Base-by-base conservation (phyloP, 2,113 vertebrate genomes). In the Cinclus mexicanus region DNA sequence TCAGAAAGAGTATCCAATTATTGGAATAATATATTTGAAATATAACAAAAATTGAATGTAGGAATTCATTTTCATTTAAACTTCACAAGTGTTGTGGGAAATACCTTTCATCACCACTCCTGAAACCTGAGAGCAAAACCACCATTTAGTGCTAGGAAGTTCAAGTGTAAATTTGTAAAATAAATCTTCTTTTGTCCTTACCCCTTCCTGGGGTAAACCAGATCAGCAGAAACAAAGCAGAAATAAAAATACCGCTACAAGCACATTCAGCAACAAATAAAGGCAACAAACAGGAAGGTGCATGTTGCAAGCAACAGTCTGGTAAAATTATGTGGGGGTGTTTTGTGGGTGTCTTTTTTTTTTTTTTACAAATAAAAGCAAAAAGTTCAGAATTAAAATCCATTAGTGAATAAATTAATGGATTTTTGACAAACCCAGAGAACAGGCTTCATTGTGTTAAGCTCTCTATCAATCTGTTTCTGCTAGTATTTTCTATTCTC, bases 91-190 rank as follows among this genome's bases (percentile, higher is more conserved):
- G 46, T 35, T 39, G 39, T 76, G 25, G 83, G 90, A 67, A 87
- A 95, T 50, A 77, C 28, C 42, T 91, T 90, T 80, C 72, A 89
- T 68, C 57, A 63, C 24, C 35, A 33, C 39, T 78, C 21, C 46
- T 86, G 71, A 80, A 67, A 65, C 33, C 44, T 89, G 65, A 76
- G 37, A 57, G 50, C 59, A 60, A 78, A 71, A 37, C 56, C 72
- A 79, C 23, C 4, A 5, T 46, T 90, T 68, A 82, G 77, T 76
- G 53, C 61, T 76, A 67, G 28, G 75, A 97, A 88, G 70, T 78
- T 96, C 83, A 71, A 87, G 41, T 33, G 37, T 87, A 97, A 95
- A 93, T 79, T 69, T 61, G 56, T 42, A 71, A 76, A 93, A 93
- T 93, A 91, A 92, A 89, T 81, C 75, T 83, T 83, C 63, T 44